Evolutionary conservation across 2,888 invertebrate genomes (phyloP).

Genomic region (Synanthedon tipuliformis): DNA sequence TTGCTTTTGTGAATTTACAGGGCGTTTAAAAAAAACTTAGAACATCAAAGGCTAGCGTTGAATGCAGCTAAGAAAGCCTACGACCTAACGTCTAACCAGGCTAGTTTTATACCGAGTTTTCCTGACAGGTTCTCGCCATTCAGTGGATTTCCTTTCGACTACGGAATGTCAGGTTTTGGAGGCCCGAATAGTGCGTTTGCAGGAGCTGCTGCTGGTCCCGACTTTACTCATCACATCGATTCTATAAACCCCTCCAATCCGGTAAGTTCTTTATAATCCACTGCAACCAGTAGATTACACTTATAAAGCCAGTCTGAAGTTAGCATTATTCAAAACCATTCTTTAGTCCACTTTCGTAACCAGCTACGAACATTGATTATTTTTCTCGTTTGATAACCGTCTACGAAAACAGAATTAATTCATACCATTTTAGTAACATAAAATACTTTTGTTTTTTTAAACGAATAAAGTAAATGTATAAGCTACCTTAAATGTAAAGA

Average conservation of each 20-base stretch:
- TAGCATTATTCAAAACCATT: not conserved
- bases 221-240: constrained; percentile 68
- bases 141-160: constrained; percentile 14
- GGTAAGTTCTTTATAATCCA: constrained; percentile 40
- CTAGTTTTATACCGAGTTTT: constrained; percentile 37
- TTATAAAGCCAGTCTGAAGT: not conserved
- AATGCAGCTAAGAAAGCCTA: constrained; percentile 52
- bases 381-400: too few relatives aligned
- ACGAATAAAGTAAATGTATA: too few relatives aligned
- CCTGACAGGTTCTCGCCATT: constrained; percentile 33
- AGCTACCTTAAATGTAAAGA: too few relatives aligned
- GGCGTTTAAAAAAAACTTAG: constrained; percentile 38
- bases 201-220: constrained; percentile 64
- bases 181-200: constrained; percentile 57
- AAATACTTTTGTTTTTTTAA: too few relatives aligned
- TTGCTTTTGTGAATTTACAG: constrained; percentile 32
- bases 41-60: constrained; percentile 42
- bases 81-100: constrained; percentile 44
- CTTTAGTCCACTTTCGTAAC: too few relatives aligned
- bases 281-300: not conserved
- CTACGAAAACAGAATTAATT: too few relatives aligned
- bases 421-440: too few relatives aligned
- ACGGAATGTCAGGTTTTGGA: constrained; percentile 10
- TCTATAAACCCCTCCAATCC: constrained; percentile 71
- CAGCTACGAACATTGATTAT: too few relatives aligned